These are phyloP conservation scores for Germaria angustata DNA, from an alignment of 2,888 invertebrate genomes.

Conservation along the genomic window DNA sequence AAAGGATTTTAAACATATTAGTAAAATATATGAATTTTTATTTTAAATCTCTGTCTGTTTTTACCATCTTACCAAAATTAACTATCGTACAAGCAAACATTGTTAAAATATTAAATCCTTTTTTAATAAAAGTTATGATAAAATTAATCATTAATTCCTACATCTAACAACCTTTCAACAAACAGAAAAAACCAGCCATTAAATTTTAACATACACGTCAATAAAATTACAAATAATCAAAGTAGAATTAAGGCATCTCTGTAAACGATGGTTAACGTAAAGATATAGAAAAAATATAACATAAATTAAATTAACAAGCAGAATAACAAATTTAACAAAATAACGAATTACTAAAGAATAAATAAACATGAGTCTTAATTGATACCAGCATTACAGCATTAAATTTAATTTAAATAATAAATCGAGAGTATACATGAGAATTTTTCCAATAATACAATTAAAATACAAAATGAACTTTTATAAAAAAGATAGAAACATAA, in stretches of 20 bases:
- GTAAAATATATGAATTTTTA: too few species aligned
- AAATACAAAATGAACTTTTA: constrained; percentile 37
- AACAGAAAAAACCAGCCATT: constrained; percentile 39
- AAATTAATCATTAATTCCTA: constrained; percentile 1
- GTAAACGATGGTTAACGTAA: constrained; percentile 71
- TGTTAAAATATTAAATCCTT: neutral
- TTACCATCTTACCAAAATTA: too few species aligned
- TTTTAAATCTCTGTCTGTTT: too few species aligned
- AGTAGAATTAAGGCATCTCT: constrained; percentile 67
- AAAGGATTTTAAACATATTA: too few species aligned
- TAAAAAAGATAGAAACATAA: constrained; percentile 28
- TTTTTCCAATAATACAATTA: constrained; percentile 41
- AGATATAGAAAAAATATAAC: constrained; percentile 49
- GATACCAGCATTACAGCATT: constrained; percentile 24
- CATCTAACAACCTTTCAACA: neutral
- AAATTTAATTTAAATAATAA: constrained; percentile 24
- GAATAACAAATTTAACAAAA: constrained; percentile 13
- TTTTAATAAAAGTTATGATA: neutral
- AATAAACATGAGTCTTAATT: constrained; percentile 26
- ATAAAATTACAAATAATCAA: constrained; percentile 16
- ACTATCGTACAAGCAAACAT: too few species aligned
- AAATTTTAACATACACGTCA: constrained; percentile 36
- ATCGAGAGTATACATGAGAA: constrained; percentile 44
- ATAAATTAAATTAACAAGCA: constrained; percentile 10
- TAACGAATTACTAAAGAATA: constrained; percentile 23